Evolutionary conservation across 1,140 invertebrate genomes (phyloP), one percentile per base, ranked within the genome.

Genomic region (Drosophila obscura): DNA sequence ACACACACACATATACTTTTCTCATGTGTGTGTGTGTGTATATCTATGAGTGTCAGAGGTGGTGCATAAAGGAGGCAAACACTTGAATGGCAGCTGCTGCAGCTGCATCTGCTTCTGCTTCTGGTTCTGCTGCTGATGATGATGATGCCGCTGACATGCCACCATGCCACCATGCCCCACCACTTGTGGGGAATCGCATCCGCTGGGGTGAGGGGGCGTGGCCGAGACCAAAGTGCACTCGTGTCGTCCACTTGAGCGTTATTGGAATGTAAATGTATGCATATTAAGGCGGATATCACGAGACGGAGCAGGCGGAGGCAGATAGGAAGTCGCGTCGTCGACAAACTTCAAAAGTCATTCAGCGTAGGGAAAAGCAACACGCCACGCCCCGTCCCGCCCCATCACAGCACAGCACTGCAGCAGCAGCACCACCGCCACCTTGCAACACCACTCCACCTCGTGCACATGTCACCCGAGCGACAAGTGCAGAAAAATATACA

Each of bases 231-330:
- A 44, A 88, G 84, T 89, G 80, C 84, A 80, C 84, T 88, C 51
- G 62, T 81, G 80, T 55, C 84, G 76, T 73, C 84, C 84, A 88
- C 84, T 88, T 89, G 68, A 88, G 84, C 84, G 80, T 88, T 88
- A 88, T 88, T 88, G 84, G 84, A 88, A 88, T 88, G 84, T 80
- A 88, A 88, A 88, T 88, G 84, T 80, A 88, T 88, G 84, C 80
- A 88, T 65, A 77, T 88, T 77, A 84, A 71, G 73, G 74, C 65
- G 62, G 35, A 39, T 39, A 13, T 4, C 35, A 39, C 11, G 11
- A 13, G 35, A 11, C 35, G 9, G 9, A 13, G 11, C 8, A 31
- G 31, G 8, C 31, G 66, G 69, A 45, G 35, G 57, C 46, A 56
- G 56, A 35, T 52, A 69, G 62, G 57, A 46, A 61, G 78, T 71